A percentile compares a stretch with the other conserved stretches of the same genome.
Conservation (phyloP, 2,113 vertebrate genomes). For the Cyprinus carpio region DNA sequence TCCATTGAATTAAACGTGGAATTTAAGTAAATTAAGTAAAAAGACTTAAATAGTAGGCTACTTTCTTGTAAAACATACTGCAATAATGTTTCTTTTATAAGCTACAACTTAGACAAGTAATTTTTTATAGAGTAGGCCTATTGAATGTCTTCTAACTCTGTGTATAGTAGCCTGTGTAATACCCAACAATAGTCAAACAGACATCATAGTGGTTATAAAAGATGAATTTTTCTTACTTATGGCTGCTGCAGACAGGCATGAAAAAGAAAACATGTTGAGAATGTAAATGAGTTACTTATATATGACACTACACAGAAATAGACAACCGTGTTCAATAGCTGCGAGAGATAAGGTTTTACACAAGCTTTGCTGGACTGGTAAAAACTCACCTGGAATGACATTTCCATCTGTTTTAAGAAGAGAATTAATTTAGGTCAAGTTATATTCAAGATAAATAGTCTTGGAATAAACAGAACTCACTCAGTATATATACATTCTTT, state of each 20-base stretch:
- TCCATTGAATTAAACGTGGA: too few species aligned
- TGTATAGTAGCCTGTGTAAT: not conserved
- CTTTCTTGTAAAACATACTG: too few species aligned
- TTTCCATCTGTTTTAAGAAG: slow-evolving; percentile 28
- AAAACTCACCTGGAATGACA: slow-evolving; percentile 46
- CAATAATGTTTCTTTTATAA: too few species aligned
- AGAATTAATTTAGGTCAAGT: not conserved
- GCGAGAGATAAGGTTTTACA: not conserved
- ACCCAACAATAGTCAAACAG: not conserved
- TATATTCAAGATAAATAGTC: not conserved
- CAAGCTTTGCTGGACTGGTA: not conserved
- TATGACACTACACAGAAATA: not conserved
- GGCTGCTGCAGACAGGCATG: slow-evolving; percentile 60
- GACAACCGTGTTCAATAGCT: not conserved
- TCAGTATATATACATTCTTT: not conserved
- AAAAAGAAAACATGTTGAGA: slow-evolving; percentile 9
- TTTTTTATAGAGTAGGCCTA: not conserved
- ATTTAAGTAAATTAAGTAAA: too few species aligned
- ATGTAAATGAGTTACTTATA: not conserved
- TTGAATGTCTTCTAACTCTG: not conserved
- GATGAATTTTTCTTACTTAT: slow-evolving; percentile 67
- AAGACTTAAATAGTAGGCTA: not conserved
- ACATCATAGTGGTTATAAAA: not conserved
- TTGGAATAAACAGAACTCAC: not conserved
- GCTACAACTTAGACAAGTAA: too few species aligned